Evolutionary conservation across 2,888 invertebrate genomes (phyloP), one percentile per base, ranked within the genome.

Genomic region (Drosophila paracracens): DNA sequence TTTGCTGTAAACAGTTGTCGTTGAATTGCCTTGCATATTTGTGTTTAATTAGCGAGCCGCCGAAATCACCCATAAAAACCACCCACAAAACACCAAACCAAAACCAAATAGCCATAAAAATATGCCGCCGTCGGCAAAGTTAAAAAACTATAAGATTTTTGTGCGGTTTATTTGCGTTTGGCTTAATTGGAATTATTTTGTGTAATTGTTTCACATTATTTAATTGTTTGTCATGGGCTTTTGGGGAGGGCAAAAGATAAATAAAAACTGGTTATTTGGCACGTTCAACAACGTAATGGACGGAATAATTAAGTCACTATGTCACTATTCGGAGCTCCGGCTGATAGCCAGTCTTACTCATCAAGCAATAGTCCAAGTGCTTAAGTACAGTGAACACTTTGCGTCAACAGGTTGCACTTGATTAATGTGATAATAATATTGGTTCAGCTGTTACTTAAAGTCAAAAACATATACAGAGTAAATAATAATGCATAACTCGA

Each of bases 221-320:
- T 69, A 76, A 81, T 75, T 88, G 69, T 75, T 77, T 76, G 81
- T 71, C 76, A 79, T 61, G 72, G 70, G 31, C 18, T 61, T 56
- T 54, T 51, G 51, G 65, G 50, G 21, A 25, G 38, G 50, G 29
- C 18, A 13, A 58, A 61, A 62, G 61, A 53, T 29, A 69, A 48
- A 59, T 40, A 40, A 48, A 63, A 64, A 63, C 65, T 67, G 43
- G 25, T 57, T 74, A 48, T 51, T 52, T 43, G 76, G 65, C 83
- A 81, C 72, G 81, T 82, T 79, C 67, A 69, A 21, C 50, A 33
- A 46, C 59, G 53, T 33, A 65, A 25, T 54, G 63, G 38, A 56
- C 50, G 79, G 73, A 74, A 79, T 87, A 83, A 83, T 89, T 84
- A 84, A 84, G 85, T 80, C 78, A 87, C 52, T 74, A 53, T 79